phyloP scores from a whole-genome alignment of 2,113 vertebrate species.

The Gymnogyps californianus region DNA sequence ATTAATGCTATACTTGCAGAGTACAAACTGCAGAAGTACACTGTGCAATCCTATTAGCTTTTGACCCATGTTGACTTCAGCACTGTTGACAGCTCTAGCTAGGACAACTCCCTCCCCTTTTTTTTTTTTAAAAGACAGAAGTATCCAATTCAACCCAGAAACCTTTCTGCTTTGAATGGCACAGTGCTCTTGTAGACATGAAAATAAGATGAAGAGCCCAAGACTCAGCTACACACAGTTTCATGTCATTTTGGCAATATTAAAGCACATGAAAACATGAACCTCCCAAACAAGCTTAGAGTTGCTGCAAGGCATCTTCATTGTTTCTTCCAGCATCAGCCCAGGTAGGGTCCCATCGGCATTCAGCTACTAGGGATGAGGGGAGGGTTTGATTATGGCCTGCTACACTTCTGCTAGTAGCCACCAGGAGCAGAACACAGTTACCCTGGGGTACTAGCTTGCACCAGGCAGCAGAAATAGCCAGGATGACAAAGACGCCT shows the following conservation, averaged over 20 bases:
- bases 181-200: fast-evolving
- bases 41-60: background rate
- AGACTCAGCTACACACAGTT: background rate
- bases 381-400: background rate
- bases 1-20: background rate
- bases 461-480: background rate
- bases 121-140: background rate
- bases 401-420: background rate
- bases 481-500: background rate
- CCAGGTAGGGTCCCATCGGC: background rate
- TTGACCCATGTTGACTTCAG: background rate
- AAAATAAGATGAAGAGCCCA: background rate
- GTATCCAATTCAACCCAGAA: background rate
- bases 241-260: background rate
- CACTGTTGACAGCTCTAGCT: background rate
- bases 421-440: background rate
- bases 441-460: background rate
- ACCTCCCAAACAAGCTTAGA: background rate
- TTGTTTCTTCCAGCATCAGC: background rate
- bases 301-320: background rate
- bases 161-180: background rate
- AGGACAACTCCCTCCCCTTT: background rate
- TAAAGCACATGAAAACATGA: background rate
- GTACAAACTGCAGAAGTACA: background rate
- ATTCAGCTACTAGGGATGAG: background rate